Conservation (phyloP, 1,140 invertebrate species). For the Cyphomyrmex costatus region DNA sequence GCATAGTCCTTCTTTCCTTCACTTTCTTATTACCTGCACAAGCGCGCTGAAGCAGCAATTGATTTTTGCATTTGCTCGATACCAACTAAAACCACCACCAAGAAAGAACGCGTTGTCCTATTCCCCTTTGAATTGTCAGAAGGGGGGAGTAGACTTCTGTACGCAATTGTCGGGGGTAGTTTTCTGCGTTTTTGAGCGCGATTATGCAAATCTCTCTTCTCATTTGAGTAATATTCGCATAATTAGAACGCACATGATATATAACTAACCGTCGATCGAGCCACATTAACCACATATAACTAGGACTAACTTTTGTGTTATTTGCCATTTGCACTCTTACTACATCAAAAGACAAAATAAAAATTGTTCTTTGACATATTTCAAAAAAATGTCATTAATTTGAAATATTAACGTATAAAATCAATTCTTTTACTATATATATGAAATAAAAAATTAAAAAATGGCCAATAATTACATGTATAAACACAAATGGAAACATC, state of each 20-base stretch:
- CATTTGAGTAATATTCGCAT: conserved; percentile 34
- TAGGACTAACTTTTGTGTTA: conserved; percentile 11
- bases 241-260: conserved; percentile 17
- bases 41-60: conserved; percentile 81
- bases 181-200: conserved; percentile 26
- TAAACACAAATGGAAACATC: conserved; percentile 33
- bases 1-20: conserved; percentile 82
- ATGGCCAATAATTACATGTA: conserved; percentile 23
- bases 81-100: conserved; percentile 84
- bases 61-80: conserved; percentile 83
- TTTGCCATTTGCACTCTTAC: conserved; percentile 12
- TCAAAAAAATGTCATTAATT: not conserved
- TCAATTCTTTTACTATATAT: not conserved
- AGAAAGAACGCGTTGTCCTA: conserved; percentile 62
- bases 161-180: conserved; percentile 45
- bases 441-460: not conserved
- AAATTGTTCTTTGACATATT: not conserved
- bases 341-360: not conserved
- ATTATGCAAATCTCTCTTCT: conserved; percentile 27
- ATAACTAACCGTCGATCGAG: conserved; percentile 75
- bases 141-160: not conserved
- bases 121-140: not conserved
- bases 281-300: conserved; percentile 54
- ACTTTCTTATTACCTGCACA: conserved; percentile 78
- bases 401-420: not conserved